Evolutionary conservation across 2,888 invertebrate genomes (phyloP), one percentile per base, ranked within the genome.

Genomic region (Lepidocyrtoides sp.): DNA sequence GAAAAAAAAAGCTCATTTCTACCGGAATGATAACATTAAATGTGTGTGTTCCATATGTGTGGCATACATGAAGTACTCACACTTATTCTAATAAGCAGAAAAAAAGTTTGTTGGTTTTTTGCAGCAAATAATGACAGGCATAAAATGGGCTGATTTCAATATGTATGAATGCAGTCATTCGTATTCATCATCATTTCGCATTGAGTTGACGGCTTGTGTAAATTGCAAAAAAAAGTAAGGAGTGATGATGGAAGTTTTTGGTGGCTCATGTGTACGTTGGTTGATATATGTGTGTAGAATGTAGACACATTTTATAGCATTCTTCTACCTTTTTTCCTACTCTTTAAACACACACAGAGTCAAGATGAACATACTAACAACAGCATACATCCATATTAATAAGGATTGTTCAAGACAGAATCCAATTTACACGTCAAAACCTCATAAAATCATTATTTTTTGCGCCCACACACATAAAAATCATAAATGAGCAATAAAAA

Each of bases 401-500:
- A 77, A 77, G 77, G 48, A 48, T 48, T 77, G 48, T 48, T 77
- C 32, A 89, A 66, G 60, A 41, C 54, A 82, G 77, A 90, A 90
- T 83, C 91, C 91, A 92, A 91, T 92, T 91, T 92, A 91, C 92
- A 92, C 91, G 89, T 91, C 89, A 81, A 88, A 86, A 57, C 90
- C 87, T 86, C 92, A 89, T 90, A 87, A 85, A 81, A 91, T 85
- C 84, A 85, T 89, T 89, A 89, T 75, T 72, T 81, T 91, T 91
- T 91, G 89, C 83, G 82, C 89, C 92, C 91, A 85, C 91, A 91
- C 86, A 84, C 92, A 92, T 91, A 92, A 92, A 88, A 91, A 91
- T 91, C 91, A 91, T 92, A 92, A 92, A 92, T 91, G 92, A 92
- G 91, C 91, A 86, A 91, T 92, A 90, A 92, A 89, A 92, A 92